These are phyloP conservation scores for Alloscopus bannaensis DNA, from an alignment of 2,888 invertebrate genomes.

Conservation along the genomic window DNA sequence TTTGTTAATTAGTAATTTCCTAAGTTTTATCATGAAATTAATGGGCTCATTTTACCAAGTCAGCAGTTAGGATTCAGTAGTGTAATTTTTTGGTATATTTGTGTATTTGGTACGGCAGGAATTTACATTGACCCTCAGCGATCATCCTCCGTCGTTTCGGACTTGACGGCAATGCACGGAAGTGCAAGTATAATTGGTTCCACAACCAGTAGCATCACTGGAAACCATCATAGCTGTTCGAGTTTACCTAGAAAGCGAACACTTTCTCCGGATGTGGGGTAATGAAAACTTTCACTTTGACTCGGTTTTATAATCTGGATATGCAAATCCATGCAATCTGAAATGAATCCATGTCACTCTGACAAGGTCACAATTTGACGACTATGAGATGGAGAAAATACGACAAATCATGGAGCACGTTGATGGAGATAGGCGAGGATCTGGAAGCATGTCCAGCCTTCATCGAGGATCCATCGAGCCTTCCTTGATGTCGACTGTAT, in stretches of 20 bases:
- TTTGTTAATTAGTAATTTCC: conserved; percentile 5
- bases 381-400: conserved; percentile 56
- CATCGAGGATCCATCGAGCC: conserved; percentile 59
- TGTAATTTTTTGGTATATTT: too few species aligned
- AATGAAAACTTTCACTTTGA: background rate
- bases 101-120: conserved; percentile 28
- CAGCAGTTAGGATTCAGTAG: too few species aligned
- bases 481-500: conserved; percentile 61
- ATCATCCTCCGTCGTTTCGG: background rate
- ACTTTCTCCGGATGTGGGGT: conserved; percentile 35
- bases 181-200: conserved; percentile 50
- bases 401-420: conserved; percentile 40
- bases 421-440: conserved; percentile 48
- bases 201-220: conserved; percentile 32
- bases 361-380: conserved; percentile 31
- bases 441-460: conserved; percentile 41
- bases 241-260: conserved; percentile 40
- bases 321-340: background rate
- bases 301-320: background rate
- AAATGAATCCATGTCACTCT: background rate
- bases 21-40: too few species aligned
- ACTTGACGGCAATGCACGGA: conserved; percentile 3
- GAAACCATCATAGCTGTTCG: conserved; percentile 19
- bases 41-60: too few species aligned
- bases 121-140: conserved; percentile 33